These are phyloP conservation scores for Aegotheles bennettii DNA, from an alignment of 2,113 vertebrate species.

Conservation along the genomic window DNA sequence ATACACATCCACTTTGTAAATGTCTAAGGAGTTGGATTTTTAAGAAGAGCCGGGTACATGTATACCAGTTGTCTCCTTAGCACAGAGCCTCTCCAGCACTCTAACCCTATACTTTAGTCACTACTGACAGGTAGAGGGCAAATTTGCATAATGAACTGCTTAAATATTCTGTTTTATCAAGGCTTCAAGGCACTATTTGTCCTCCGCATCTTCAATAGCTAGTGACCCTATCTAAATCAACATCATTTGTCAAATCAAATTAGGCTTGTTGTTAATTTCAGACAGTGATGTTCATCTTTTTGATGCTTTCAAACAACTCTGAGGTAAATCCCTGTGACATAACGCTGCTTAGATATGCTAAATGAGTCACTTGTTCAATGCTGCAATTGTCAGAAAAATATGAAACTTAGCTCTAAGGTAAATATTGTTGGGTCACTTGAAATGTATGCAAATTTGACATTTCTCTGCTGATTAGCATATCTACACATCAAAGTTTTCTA, in stretches of 20 bases:
- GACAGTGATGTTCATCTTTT: conserved; percentile 82
- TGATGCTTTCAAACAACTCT: conserved; percentile 75
- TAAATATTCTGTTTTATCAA: conserved; percentile 77
- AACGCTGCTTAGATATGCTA: conserved; percentile 81
- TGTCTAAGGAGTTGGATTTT: conserved; percentile 1
- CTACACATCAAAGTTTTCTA: conserved; percentile 82
- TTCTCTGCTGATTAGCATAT: conserved; percentile 91
- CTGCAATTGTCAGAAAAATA: conserved; percentile 88
- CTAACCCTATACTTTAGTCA: conserved; percentile 53
- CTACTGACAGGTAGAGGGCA: conserved; percentile 77
- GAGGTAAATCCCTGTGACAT: conserved; percentile 79
- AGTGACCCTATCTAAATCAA: conserved; percentile 82
- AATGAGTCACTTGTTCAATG: conserved; percentile 83
- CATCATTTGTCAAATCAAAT: conserved; percentile 88
- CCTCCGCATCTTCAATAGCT: conserved; percentile 71
- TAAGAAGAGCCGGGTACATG: conserved; percentile 12
- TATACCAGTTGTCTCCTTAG: conserved; percentile 3
- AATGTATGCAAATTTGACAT: conserved; percentile 99
- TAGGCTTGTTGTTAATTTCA: conserved; percentile 80
- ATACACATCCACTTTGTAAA: not conserved
- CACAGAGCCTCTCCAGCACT: conserved; percentile 9
- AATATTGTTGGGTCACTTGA: conserved; percentile 85
- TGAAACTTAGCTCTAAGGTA: conserved; percentile 85
- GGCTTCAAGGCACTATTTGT: conserved; percentile 80
- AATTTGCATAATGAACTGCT: conserved; percentile 85